phyloP scores from a whole-genome alignment of 2,888 invertebrate genomes.

The Stenodera caucasica region DNA sequence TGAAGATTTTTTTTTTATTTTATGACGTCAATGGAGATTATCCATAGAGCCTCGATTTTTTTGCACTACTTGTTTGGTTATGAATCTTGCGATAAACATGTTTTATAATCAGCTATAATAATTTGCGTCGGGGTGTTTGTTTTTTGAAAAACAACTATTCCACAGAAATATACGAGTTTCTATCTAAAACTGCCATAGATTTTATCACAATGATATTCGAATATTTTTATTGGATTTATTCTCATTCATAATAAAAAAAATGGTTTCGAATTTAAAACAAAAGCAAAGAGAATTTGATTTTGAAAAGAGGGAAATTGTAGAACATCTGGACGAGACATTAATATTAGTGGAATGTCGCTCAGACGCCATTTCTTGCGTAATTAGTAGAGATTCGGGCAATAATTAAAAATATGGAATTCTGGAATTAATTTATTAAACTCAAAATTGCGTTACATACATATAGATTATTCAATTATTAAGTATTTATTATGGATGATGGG shows the following conservation, averaged over 20 bases:
- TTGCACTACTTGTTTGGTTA: background rate
- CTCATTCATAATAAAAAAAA: background rate
- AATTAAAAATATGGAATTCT: slow-evolving; percentile 7
- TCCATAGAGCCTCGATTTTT: background rate
- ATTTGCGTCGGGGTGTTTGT: background rate
- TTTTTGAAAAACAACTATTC: background rate
- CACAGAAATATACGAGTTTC: too few species aligned
- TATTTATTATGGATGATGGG: background rate
- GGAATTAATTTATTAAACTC: slow-evolving; percentile 11
- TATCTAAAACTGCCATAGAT: too few species aligned
- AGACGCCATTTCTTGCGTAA: slow-evolving; percentile 14
- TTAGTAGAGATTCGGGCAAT: slow-evolving; percentile 3
- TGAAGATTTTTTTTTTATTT: background rate
- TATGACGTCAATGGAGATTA: background rate
- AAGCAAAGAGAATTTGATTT: slow-evolving; percentile 9
- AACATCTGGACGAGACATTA: slow-evolving; percentile 18
- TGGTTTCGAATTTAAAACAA: background rate
- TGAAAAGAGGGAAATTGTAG: background rate
- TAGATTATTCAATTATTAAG: slow-evolving; percentile 4
- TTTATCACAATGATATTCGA: background rate
- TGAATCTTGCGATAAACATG: background rate
- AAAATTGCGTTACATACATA: slow-evolving; percentile 8
- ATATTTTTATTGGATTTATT: slow-evolving; percentile 2
- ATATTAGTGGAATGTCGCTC: slow-evolving; percentile 14
- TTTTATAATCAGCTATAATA: background rate